These are phyloP conservation scores for Synchiropus splendidus DNA, from an alignment of 2,113 vertebrate genomes.

Conservation along the genomic window DNA sequence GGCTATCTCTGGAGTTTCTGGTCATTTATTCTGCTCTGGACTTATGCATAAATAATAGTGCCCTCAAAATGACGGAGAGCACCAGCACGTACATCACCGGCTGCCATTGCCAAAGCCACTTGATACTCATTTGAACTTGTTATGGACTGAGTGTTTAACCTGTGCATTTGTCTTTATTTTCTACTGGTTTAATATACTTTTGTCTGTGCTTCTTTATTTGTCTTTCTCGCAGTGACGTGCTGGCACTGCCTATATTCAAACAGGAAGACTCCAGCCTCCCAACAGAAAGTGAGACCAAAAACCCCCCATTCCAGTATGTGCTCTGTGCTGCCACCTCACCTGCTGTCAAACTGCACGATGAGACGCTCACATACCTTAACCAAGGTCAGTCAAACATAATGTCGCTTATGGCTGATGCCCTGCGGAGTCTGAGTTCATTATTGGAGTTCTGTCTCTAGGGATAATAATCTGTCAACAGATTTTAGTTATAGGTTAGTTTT, in stretches of 20 bases:
- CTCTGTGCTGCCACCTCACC: constrained; percentile 93
- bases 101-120: not conserved
- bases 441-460: too few species aligned
- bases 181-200: not conserved
- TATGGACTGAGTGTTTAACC: constrained; percentile 2
- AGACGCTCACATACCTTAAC: constrained; percentile 97
- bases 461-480: too few species aligned
- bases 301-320: constrained; percentile 95
- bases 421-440: too few species aligned
- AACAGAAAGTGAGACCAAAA: constrained; percentile 82
- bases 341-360: constrained; percentile 91
- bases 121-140: not conserved
- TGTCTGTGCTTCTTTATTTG: not conserved
- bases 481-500: too few species aligned
- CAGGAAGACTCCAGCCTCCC: constrained; percentile 93
- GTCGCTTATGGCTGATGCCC: too few species aligned
- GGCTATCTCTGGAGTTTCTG: constrained; percentile 38
- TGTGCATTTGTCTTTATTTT: constrained; percentile 5
- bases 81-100: not conserved
- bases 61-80: constrained; percentile 16
- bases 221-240: constrained; percentile 75
- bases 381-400: constrained; percentile 71
- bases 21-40: constrained; percentile 30
- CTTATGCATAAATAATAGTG: constrained; percentile 38
- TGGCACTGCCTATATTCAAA: constrained; percentile 98